Conservation (phyloP, 1,140 invertebrate species). For the Tetramorium simillimum region DNA sequence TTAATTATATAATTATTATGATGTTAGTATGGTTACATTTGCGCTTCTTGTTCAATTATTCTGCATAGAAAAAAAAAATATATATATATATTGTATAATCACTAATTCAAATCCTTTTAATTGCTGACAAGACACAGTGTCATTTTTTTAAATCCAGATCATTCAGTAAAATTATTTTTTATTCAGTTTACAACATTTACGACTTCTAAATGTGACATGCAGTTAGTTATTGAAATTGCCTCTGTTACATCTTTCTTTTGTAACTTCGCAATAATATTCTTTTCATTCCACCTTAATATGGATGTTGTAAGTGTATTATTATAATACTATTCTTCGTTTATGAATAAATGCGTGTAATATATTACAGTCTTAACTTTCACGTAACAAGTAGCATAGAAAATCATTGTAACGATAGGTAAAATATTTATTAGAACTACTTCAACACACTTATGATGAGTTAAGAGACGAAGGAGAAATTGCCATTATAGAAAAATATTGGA, state of each 20-base stretch:
- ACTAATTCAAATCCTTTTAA: neutral
- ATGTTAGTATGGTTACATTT: neutral
- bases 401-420: conserved; percentile 27
- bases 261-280: neutral
- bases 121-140: neutral
- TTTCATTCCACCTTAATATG: neutral
- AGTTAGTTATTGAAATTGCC: neutral
- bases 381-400: neutral
- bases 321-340: neutral
- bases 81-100: neutral
- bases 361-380: neutral
- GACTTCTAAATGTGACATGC: neutral
- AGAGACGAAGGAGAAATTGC: conserved; percentile 20
- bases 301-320: neutral
- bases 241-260: neutral
- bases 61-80: no score
- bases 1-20: neutral
- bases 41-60: neutral
- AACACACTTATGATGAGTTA: conserved; percentile 8
- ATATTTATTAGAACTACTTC: conserved; percentile 20
- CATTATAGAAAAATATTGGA: conserved; percentile 45
- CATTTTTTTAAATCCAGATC: neutral
- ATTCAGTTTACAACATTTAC: neutral
- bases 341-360: neutral
- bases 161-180: neutral